Conservation (phyloP, 2,888 invertebrate species). For the Phanerotoma sp. region DNA sequence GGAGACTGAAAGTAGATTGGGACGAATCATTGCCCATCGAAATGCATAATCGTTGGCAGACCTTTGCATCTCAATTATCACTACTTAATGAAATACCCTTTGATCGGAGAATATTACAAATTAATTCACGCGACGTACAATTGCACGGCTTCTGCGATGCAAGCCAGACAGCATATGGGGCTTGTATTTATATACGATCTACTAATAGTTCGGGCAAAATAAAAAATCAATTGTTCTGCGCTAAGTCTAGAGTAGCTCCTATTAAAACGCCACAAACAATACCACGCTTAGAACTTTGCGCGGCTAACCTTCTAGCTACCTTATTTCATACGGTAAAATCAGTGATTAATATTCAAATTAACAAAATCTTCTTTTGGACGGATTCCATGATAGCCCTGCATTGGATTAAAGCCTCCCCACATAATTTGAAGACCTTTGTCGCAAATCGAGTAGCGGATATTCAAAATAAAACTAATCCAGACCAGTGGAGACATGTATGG, state of each 20-base stretch:
- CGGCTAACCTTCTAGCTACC: slow-evolving; percentile 10
- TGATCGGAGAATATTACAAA: slow-evolving; percentile 20
- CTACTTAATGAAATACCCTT: slow-evolving; percentile 26
- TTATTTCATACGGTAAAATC: not conserved
- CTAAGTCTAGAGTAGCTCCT: slow-evolving; percentile 22
- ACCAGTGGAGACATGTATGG: slow-evolving; percentile 8
- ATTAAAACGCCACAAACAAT: slow-evolving; percentile 11
- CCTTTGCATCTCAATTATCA: slow-evolving; percentile 21
- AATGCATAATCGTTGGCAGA: slow-evolving; percentile 25
- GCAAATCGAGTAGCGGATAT: slow-evolving; percentile 19
- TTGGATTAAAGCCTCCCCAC: slow-evolving; percentile 19
- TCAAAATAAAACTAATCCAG: not conserved
- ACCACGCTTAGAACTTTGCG: slow-evolving; percentile 10
- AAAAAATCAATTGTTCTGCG: not conserved
- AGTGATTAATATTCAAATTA: not conserved
- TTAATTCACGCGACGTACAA: slow-evolving; percentile 15
- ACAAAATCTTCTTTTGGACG: slow-evolving; percentile 4
- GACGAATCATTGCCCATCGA: slow-evolving; percentile 32
- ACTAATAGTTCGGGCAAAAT: not conserved
- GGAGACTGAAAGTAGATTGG: slow-evolving; percentile 34
- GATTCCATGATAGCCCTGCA: slow-evolving; percentile 17
- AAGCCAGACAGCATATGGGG: slow-evolving; percentile 31
- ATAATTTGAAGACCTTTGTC: slow-evolving; percentile 14
- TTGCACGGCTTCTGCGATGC: too few species aligned
- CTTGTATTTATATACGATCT: slow-evolving; percentile 25